Evolutionary conservation across 2,797 vertebrate genomes (phyloP).

Genomic region (Chloroceryle inda): DNA sequence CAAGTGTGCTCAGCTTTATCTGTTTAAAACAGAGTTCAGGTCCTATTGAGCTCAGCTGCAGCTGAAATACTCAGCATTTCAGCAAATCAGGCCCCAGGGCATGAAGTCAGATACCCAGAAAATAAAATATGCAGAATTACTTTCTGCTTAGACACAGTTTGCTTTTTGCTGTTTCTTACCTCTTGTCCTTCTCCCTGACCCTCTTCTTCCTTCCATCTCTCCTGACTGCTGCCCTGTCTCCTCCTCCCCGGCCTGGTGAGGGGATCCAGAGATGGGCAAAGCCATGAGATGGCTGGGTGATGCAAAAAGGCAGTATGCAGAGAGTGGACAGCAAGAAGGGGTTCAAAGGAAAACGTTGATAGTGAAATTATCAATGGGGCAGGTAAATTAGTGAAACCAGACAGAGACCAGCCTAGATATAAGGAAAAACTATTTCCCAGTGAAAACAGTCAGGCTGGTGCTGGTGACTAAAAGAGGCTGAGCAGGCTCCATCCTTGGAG

Average conservation of each 20-base stretch:
- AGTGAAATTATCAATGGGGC: background rate
- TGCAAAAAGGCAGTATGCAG: background rate
- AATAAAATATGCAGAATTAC: background rate
- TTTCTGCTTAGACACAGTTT: background rate
- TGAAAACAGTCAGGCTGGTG: background rate
- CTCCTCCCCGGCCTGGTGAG: background rate
- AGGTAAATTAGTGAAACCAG: background rate
- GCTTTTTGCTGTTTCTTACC: background rate
- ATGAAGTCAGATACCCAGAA: background rate
- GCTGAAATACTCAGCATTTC: slow-evolving; percentile 33
- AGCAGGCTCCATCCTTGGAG: background rate
- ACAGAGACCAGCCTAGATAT: background rate
- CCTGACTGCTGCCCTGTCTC: background rate
- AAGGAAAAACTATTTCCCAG: background rate
- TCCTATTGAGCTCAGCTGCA: slow-evolving; percentile 27
- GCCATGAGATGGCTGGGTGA: background rate
- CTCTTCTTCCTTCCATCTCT: background rate
- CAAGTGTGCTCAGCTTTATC: slow-evolving; percentile 20
- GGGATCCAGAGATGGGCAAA: background rate
- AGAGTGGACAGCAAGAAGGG: background rate
- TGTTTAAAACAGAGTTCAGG: slow-evolving; percentile 28
- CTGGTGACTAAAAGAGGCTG: background rate
- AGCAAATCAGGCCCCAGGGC: slow-evolving; percentile 2
- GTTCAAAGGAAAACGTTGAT: fast-evolving
- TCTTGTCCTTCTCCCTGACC: background rate